phyloP scores from a whole-genome alignment of 1,140 invertebrate species.

The Solenopsis invicta region DNA sequence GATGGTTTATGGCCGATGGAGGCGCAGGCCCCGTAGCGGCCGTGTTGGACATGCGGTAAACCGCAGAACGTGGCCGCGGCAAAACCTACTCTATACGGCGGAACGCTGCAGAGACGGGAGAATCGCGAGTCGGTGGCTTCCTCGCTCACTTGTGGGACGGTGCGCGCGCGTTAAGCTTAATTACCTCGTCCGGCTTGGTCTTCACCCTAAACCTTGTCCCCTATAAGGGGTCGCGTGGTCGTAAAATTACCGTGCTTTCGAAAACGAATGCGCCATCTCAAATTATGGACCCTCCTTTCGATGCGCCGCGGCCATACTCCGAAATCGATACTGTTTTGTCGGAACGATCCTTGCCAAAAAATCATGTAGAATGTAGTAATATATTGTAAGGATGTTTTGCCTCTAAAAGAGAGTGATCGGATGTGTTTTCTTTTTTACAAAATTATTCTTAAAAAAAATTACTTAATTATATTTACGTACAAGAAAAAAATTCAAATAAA shows the following conservation, averaged over 20 bases:
- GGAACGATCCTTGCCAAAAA: conserved; percentile 1
- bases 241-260: conserved; percentile 58
- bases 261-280: conserved; percentile 40
- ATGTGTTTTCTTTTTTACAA: not conserved
- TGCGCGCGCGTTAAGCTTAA: conserved; percentile 76
- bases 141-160: conserved; percentile 50
- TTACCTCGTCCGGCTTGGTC: conserved; percentile 73
- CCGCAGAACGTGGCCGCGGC: conserved; percentile 83
- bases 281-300: conserved; percentile 11
- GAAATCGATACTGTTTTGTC: not conserved
- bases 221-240: conserved; percentile 12
- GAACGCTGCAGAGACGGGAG: conserved; percentile 61
- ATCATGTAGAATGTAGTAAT: conserved; percentile 15
- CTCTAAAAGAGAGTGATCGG: not conserved
- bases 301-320: not conserved
- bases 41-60: conserved; percentile 86
- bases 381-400: conserved; percentile 34
- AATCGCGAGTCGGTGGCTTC: conserved; percentile 60
- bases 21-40: conserved; percentile 72
- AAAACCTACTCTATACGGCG: conserved; percentile 73
- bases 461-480: not conserved
- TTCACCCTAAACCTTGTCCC: conserved; percentile 33
- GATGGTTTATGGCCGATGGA: conserved; percentile 81
- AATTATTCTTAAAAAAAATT: not conserved
- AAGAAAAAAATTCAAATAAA: not conserved